Evolutionary conservation across 2,113 vertebrate genomes (phyloP), one percentile per base, ranked within the genome.

Genomic region (Peromyscus leucopus): DNA sequence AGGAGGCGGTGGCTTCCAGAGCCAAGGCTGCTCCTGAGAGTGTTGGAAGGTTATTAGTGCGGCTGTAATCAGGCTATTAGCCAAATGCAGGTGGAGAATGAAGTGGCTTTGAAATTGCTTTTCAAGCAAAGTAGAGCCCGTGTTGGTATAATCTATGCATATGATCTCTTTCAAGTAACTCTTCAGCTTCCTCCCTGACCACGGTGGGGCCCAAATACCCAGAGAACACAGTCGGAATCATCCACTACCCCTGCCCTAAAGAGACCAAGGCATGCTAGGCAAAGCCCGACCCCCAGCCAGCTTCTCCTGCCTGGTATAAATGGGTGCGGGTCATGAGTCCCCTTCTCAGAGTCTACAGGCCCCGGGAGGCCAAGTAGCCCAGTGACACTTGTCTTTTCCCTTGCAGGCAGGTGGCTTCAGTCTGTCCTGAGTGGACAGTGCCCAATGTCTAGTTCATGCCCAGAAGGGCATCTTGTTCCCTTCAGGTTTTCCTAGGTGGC

Each of bases 61-160:
- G 94, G 95, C 89, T 98, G 46, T 89, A 91, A 96, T 98, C 97
- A 97, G 96, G 91, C 86, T 92, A 67, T 96, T 97, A 95, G 97
- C 97, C 91, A 96, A 96, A 96, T 82, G 83, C 97, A 97, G 94
- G 95, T 97, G 83, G 87, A 92, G 89, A 91, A 94, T 93, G 96
- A 93, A 97, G 96, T 95, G 80, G 39, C 75, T 97, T 93, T 90
- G 95, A 96, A 97, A 96, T 90, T 90, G 91, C 94, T 94, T 96
- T 97, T 90, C 95, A 83, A 89, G 90, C 79, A 97, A 96, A 96
- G 90, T 67, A 19, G 93, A 95, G 79, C 31, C 83, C 26, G 1
- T 48, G 36, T 92, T 92, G 79, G 80, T 61, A 42, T 91, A 86
- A 97, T 97, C 96, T 94, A 67, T 71, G 75, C 87, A 89, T 75